Evolutionary conservation across 2,113 vertebrate species (phyloP), one percentile per base, ranked within the genome.

Genomic region (Verasper variegatus): DNA sequence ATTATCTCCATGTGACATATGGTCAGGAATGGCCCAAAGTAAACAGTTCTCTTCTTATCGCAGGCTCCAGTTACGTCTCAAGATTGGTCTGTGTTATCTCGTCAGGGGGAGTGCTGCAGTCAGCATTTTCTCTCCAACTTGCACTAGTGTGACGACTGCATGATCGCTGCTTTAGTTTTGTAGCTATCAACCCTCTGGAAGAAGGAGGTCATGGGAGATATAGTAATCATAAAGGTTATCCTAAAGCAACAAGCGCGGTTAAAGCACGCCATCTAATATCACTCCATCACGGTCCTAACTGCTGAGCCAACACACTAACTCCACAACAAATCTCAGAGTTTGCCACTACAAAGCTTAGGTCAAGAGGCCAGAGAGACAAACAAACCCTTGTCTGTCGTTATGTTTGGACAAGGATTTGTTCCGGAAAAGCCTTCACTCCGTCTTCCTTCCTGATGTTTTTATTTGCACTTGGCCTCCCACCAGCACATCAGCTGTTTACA

Each of bases 391-490:
- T 87, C 78, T 80, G 79, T 74, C 60, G 68, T 67, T 88, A 47
- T 91, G 86, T 91, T 86, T 89, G 83, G 80, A 89, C 58, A 80
- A 82, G 83, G 71, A 89, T 89, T 91, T 90, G 81, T 89, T 80
- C 82, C 67, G 61, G 76, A 90, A 86, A 74, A 74, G 69, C 78
- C 77, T 71, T 84, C 78, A 55, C 76, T 81, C 68, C 6, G 81
- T 85, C 82, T 86, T 86, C 90, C 84, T 89, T 89, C 88, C 90
- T 86, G 76, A 75, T 71, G 76, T 90, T 86, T 91, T 91, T 91
- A 87, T 91, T 88, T 91, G 76, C 81, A 70, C 81, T 84, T 65
- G 54, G 61, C 66, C 68, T 78, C 80, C 83, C 76, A 80, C 51
- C 79, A 55, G 76, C 79, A 76, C 80, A 74, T 83, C 81, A 52